Conservation (phyloP, 2,797 vertebrate species). For the Euthynnus affinis region DNA sequence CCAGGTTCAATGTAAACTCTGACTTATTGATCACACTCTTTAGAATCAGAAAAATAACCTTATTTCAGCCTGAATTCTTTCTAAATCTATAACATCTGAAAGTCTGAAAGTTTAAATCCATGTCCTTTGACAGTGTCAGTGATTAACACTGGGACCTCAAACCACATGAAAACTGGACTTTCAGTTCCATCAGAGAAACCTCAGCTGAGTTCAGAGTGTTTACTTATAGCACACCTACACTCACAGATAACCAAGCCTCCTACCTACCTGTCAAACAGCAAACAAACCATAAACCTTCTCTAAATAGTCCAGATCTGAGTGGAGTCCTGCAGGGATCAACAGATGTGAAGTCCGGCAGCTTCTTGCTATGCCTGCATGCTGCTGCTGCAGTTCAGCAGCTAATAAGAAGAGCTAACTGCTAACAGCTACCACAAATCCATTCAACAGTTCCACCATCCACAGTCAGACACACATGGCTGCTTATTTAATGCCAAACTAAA, state of each 20-base stretch:
- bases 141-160: neutral
- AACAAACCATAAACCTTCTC: neutral
- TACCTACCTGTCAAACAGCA: neutral
- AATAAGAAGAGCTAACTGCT: conserved; percentile 58
- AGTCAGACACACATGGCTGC: accelerated
- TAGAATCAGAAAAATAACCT: too few species aligned
- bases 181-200: too few species aligned
- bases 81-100: neutral
- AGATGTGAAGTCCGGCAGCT: conserved; percentile 35
- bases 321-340: conserved; percentile 29
- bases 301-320: neutral
- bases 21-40: too few species aligned
- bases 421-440: conserved; percentile 9
- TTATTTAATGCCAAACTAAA: accelerated
- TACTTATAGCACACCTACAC: neutral
- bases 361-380: conserved; percentile 26
- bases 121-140: too few species aligned
- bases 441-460: neutral
- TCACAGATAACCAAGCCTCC: too few species aligned
- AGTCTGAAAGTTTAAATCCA: neutral
- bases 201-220: neutral
- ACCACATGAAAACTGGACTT: neutral
- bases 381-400: conserved; percentile 38
- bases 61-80: too few species aligned
- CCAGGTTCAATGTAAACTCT: too few species aligned